Percentiles rank a stretch among this genome's conserved stretches.
phyloP scores from a whole-genome alignment of 35 echinoderm and acorn worm genomes.

The Amphiura filiformis region DNA sequence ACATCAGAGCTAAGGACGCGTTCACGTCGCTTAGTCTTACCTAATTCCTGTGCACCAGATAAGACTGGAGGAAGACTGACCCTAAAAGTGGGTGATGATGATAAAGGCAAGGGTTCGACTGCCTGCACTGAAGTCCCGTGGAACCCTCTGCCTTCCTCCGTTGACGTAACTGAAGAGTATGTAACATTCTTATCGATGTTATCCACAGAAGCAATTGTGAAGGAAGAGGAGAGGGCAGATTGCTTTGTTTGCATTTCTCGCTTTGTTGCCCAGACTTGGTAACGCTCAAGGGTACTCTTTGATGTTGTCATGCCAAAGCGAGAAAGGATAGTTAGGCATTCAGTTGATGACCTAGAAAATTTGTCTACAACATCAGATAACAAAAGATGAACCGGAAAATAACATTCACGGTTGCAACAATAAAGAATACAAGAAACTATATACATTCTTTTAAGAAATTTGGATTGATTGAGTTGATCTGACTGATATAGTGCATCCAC shows the following conservation, averaged over 20 bases:
- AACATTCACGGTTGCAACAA: conserved; percentile 20
- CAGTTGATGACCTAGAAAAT: conserved; percentile 24
- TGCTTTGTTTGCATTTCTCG: conserved; percentile 19
- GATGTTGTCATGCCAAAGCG: conserved; percentile 35
- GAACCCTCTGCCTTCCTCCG: conserved; percentile 27
- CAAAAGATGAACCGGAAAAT: conserved; percentile 12
- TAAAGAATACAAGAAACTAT: conserved; percentile 20
- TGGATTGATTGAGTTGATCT: conserved; percentile 12
- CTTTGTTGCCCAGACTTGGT: conserved; percentile 11
- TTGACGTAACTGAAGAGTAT: conserved; percentile 20
- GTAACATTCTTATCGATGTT: conserved; percentile 28
- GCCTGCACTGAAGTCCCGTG: conserved; percentile 61
- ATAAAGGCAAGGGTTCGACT: conserved; percentile 29
- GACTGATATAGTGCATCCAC: not conserved
- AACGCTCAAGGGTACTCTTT: conserved; percentile 23
- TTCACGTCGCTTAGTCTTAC: too few species aligned
- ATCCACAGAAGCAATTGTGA: conserved; percentile 37
- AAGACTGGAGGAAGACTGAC: too few species aligned
- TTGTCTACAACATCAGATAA: conserved; percentile 52
- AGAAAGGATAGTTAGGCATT: conserved; percentile 9
- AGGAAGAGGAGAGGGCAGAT: not conserved
- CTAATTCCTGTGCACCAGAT: too few species aligned
- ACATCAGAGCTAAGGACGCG: too few species aligned
- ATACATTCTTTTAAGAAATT: conserved; percentile 19
- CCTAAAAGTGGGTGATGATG: not conserved